A percentile compares a stretch with the other conserved stretches of the same genome.
These are phyloP conservation scores for Dioctria rufipes DNA, from an alignment of 2,888 invertebrate species.

Conservation along the genomic window DNA sequence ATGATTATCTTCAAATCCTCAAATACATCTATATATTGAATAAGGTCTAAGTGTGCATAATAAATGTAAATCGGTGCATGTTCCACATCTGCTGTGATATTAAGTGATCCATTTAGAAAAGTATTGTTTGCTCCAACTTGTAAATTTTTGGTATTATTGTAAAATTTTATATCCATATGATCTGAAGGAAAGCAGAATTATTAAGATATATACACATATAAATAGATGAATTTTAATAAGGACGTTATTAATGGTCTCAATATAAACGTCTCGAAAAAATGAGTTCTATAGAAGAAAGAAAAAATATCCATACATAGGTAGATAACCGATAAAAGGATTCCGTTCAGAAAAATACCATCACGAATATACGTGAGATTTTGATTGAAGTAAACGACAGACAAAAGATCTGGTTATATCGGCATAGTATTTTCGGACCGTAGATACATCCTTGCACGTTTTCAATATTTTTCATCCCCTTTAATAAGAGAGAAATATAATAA, in stretches of 20 bases:
- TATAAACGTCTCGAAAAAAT: no score
- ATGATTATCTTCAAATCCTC: conserved; percentile 6
- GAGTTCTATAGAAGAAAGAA: not conserved
- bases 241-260: no score
- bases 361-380: conserved; percentile 31
- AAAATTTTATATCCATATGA: conserved; percentile 30
- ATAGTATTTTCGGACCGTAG: not conserved
- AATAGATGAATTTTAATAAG: conserved; percentile 51
- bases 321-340: conserved; percentile 29
- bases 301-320: not conserved
- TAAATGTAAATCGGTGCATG: not conserved
- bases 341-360: conserved; percentile 40
- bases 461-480: conserved; percentile 28
- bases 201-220: no score
- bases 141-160: conserved; percentile 22
- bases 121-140: conserved; percentile 15
- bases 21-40: not conserved
- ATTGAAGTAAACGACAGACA: conserved; percentile 25
- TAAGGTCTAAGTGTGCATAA: not conserved
- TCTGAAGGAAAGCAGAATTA: conserved; percentile 37
- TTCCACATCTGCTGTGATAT: not conserved
- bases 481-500: conserved; percentile 15
- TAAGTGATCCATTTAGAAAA: not conserved
- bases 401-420: no score
- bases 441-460: conserved; percentile 32